phyloP scores from a whole-genome alignment of 2,797 vertebrate genomes.

The Hyperoplus immaculatus region DNA sequence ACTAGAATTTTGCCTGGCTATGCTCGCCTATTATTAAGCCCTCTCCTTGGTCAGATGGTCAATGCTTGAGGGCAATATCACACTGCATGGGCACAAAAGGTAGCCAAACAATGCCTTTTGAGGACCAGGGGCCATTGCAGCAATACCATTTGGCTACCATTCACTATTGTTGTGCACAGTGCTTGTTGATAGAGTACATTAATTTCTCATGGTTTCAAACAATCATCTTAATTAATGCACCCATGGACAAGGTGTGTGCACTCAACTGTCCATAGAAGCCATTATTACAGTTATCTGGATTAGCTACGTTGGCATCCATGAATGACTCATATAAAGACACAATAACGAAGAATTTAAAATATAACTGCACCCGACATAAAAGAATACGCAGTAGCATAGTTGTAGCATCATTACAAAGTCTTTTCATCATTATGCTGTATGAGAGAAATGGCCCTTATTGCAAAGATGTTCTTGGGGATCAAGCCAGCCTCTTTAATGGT shows the following conservation, averaged over 20 bases:
- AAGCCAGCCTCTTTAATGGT: slow-evolving; percentile 79
- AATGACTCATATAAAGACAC: slow-evolving; percentile 72
- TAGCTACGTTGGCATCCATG: slow-evolving; percentile 72
- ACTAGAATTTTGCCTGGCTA: slow-evolving; percentile 80
- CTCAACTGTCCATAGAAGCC: slow-evolving; percentile 57
- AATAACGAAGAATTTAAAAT: slow-evolving; percentile 61
- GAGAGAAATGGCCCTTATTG: slow-evolving; percentile 50
- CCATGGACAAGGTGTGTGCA: slow-evolving; percentile 64
- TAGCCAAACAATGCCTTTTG: slow-evolving; percentile 87
- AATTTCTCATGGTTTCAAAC: slow-evolving; percentile 73
- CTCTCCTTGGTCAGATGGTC: slow-evolving; percentile 89
- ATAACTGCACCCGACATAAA: slow-evolving; percentile 56
- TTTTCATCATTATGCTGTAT: slow-evolving; percentile 75
- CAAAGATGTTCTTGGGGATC: slow-evolving; percentile 68
- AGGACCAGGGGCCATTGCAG: slow-evolving; percentile 86
- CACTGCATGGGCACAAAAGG: slow-evolving; percentile 87
- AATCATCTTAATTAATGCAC: slow-evolving; percentile 75
- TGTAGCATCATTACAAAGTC: slow-evolving; percentile 72
- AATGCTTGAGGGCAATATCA: slow-evolving; percentile 87
- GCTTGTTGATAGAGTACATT: slow-evolving; percentile 72
- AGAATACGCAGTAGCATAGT: slow-evolving; percentile 48
- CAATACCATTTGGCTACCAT: slow-evolving; percentile 81
- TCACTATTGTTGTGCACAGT: slow-evolving; percentile 78
- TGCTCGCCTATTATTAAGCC: slow-evolving; percentile 85
- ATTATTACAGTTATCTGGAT: slow-evolving; percentile 67